Conservation (phyloP, 2,797 vertebrate genomes). For the Rachycentron canadum region DNA sequence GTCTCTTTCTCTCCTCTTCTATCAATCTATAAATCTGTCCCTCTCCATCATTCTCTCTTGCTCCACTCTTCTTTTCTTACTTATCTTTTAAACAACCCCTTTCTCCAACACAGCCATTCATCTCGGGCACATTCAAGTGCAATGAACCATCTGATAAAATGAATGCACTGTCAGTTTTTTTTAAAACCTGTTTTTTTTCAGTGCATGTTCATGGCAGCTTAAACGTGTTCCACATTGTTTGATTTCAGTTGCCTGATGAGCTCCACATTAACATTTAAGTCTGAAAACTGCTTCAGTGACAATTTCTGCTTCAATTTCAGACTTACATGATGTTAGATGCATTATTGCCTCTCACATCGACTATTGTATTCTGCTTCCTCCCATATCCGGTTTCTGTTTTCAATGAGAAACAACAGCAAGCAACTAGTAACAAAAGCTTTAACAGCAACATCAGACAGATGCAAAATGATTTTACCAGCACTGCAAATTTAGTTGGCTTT, state of each 20-base stretch:
- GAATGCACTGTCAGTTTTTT: conserved; percentile 45
- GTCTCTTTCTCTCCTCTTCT: conserved; percentile 36
- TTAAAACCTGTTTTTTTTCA: conserved; percentile 44
- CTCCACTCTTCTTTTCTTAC: conserved; percentile 50
- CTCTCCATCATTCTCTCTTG: conserved; percentile 46
- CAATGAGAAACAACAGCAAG: conserved; percentile 24
- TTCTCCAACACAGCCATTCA: conserved; percentile 48
- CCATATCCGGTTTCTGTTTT: conserved; percentile 17
- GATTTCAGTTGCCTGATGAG: conserved; percentile 26
- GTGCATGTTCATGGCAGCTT: conserved; percentile 11
- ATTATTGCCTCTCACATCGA: conserved; percentile 3
- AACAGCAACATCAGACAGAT: conserved; percentile 27
- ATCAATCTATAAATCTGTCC: conserved; percentile 54
- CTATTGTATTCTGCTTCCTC: conserved; percentile 36
- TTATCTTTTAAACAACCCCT: conserved; percentile 56
- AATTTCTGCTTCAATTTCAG: conserved; percentile 7
- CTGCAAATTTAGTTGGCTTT: conserved; percentile 5
- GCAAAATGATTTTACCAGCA: conserved; percentile 20
- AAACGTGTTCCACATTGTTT: conserved; percentile 24
- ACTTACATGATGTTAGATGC: conserved; percentile 2
- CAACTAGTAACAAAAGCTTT: conserved; percentile 25
- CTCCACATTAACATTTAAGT: conserved; percentile 22
- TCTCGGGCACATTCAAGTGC: conserved; percentile 54
- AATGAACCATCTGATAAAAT: conserved; percentile 55
- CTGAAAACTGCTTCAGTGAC: conserved; percentile 19